These are phyloP conservation scores for Alcedo atthis DNA, from an alignment of 2,797 vertebrate species.

Conservation along the genomic window DNA sequence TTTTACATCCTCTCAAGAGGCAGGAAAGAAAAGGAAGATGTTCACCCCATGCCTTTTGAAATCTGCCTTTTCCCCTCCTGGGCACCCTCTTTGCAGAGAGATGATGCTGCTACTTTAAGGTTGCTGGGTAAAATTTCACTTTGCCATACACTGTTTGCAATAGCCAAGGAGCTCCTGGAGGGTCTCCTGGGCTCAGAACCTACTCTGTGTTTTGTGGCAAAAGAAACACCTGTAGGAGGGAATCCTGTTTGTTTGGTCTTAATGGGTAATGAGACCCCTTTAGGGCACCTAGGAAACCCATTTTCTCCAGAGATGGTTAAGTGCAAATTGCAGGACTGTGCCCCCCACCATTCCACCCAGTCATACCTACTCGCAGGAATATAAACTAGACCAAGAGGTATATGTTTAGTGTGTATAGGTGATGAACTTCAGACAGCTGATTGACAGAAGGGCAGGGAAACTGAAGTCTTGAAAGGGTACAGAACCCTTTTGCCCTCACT, in stretches of 20 bases:
- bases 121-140: neutral
- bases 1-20: neutral
- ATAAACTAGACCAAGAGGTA: slow-evolving; percentile 4
- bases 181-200: neutral
- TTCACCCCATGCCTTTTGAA: neutral
- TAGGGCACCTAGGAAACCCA: neutral
- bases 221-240: neutral
- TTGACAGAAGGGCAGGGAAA: slow-evolving; percentile 10
- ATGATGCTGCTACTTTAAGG: neutral
- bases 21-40: neutral
- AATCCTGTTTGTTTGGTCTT: neutral
- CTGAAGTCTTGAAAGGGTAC: neutral
- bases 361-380: neutral
- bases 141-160: neutral
- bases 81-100: neutral
- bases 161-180: neutral
- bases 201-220: neutral
- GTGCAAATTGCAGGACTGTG: neutral
- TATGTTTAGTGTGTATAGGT: slow-evolving; percentile 21
- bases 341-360: neutral
- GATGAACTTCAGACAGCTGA: neutral
- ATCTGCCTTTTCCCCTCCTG: neutral
- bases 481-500: neutral
- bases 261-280: neutral
- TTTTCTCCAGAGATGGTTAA: neutral